Evolutionary conservation across 2,888 invertebrate genomes (phyloP), one percentile per base, ranked within the genome.

Genomic region (Thymelicus sylvestris): DNA sequence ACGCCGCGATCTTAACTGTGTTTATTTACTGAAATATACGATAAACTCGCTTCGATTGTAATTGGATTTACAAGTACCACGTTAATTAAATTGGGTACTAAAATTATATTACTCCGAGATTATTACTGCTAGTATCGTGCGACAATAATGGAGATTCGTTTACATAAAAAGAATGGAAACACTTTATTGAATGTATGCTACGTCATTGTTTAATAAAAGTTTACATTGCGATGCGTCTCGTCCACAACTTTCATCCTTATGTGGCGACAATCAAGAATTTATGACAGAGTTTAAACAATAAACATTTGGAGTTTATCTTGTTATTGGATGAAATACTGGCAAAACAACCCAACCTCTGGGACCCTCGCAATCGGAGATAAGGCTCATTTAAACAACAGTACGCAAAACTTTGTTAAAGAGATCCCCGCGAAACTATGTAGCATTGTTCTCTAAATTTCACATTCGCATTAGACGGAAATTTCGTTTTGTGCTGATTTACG

Each of bases 391-490:
- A 85, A 83, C 81, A 81, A 84, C 76, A 80, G 81, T 80, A 83
- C 82, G 81, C 83, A 80, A 83, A 83, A 85, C 80, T 83, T 81
- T 79, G 80, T 81, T 81, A 83, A 82, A 83, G 83, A 85, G 82
- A 83, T 82, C 81, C 81, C 78, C 81, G 77, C 74, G 76, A 78
- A 84, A 86, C 86, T 86, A 87, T 79, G 76, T 76, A 80, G 80
- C 82, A 85, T 88, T 86, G 86, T 87, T 86, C 84, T 80, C 80
- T 85, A 83, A 87, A 90, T 90, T 90, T 87, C 87, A 88, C 87
- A 90, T 87, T 87, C 85, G 81, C 86, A 85, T 88, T 87, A 89
- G 85, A 83, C 82, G 85, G 84, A 86, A 90, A 89, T 88, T 89
- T 86, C 84, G 87, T 86, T 85, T 86, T 81, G 79, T 81, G 75